Evolutionary conservation across 2,797 vertebrate genomes (phyloP), one percentile per base, ranked within the genome.

Genomic region (Lithobates sylvaticus): DNA sequence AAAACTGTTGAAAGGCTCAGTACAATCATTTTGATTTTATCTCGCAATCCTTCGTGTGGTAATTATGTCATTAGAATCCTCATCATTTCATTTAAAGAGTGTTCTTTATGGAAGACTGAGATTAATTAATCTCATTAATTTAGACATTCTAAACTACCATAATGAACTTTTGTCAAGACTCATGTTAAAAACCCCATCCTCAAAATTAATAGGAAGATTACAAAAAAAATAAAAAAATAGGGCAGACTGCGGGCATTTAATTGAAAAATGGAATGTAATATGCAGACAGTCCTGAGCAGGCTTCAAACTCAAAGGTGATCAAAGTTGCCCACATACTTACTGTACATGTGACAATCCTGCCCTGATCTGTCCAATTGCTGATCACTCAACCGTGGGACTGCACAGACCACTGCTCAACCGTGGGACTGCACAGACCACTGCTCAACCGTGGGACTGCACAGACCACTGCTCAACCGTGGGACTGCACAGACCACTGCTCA

Each of bases 61-160:
- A 74, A 74, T 89, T 81, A 78, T 88, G 34, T 87, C 89, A 69
- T 88, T 84, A 82, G 23, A 32, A 29, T 87, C 80, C 42, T 88
- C 69, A 78, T 81, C 78, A 64, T 71, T 77, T 83, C 32, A 74
- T 87, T 87, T 85, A 82, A 86, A 90, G 47, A 88, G 61, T 64
- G 72, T 82, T 36, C 78, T 89, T 89, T 80, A 74, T 44, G 78
- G 78, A 86, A 88, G 80, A 88, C 83, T 0, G 42, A 83, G 81
- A 86, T 88, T 85, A 89, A 90, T 90, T 85, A 90, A 89, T 86
- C 77, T 78, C 71, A 84, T 90, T 85, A 86, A 78, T 88, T 87
- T 81, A 71, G 42, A 89, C 75, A 78, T 88, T 71, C 67, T 85
- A 65, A 79, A 81, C 80, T 39, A 88, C 34, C 9, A 50, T 76